These are phyloP conservation scores for Solea senegalensis DNA, from an alignment of 2,113 vertebrate species.

Conservation along the genomic window DNA sequence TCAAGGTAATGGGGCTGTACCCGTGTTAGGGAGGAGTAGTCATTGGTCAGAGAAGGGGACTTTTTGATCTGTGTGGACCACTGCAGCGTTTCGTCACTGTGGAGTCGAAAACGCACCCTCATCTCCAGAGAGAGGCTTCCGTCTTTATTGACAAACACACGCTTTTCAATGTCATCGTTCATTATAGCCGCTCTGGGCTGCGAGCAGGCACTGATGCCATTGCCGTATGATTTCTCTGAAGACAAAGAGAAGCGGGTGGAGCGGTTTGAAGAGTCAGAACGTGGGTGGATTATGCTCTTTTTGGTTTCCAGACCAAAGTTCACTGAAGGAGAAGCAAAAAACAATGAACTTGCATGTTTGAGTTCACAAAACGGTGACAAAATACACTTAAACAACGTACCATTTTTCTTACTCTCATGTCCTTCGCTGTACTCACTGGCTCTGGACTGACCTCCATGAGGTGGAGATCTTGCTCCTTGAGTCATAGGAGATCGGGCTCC, in stretches of 20 bases:
- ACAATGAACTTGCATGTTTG: not conserved
- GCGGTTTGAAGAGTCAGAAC: constrained; percentile 83
- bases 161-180: constrained; percentile 88
- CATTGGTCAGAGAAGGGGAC: constrained; percentile 75
- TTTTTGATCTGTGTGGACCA: constrained; percentile 87
- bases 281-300: constrained; percentile 89
- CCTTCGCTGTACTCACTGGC: constrained; percentile 76
- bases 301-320: constrained; percentile 89
- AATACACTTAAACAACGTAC: constrained; percentile 42
- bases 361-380: not conserved
- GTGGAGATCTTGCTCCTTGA: constrained; percentile 61
- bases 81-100: constrained; percentile 82
- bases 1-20: constrained; percentile 50
- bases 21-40: constrained; percentile 64
- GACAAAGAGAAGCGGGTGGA: constrained; percentile 82
- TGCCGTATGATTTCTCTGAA: constrained; percentile 82
- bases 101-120: constrained; percentile 89
- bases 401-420: constrained; percentile 80
- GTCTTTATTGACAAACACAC: constrained; percentile 87
- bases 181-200: constrained; percentile 72
- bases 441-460: constrained; percentile 67
- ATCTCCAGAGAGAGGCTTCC: constrained; percentile 93
- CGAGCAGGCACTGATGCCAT: constrained; percentile 39
- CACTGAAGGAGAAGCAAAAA: constrained; percentile 68
- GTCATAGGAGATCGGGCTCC: constrained; percentile 63